A percentile compares a stretch with the other conserved stretches of the same genome.
Evolutionary conservation across 2,797 vertebrate genomes (phyloP).

Genomic region (Menidia menidia): DNA sequence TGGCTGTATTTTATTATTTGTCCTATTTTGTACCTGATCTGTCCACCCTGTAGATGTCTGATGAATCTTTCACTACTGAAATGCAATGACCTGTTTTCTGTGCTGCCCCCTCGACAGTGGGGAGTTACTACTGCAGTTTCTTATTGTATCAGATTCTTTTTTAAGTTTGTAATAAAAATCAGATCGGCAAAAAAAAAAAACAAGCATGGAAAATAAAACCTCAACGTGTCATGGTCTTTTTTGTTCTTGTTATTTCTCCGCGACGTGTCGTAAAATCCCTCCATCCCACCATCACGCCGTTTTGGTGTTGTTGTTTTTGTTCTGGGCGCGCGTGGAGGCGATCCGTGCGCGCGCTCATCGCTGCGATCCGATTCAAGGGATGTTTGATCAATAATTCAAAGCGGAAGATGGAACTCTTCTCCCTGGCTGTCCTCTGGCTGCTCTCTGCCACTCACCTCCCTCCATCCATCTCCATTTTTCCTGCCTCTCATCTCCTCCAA

Average conservation of each 20-base stretch:
- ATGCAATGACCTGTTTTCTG: slow-evolving; percentile 87
- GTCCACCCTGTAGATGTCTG: slow-evolving; percentile 80
- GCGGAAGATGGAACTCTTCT: slow-evolving; percentile 40
- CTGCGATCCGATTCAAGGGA: slow-evolving; percentile 62
- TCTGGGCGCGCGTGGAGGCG: too few relatives aligned
- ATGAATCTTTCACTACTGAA: slow-evolving; percentile 82
- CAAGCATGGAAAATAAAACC: slow-evolving; percentile 74
- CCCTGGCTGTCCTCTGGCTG: too few relatives aligned
- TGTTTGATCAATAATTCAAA: slow-evolving; percentile 75
- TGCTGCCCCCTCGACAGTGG: slow-evolving; percentile 69
- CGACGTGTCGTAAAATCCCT: not conserved
- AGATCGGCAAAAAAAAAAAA: slow-evolving; percentile 67
- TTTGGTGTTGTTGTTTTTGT: too few relatives aligned
- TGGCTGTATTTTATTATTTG: slow-evolving; percentile 78
- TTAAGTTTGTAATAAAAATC: slow-evolving; percentile 98
- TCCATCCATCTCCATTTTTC: slow-evolving; percentile 21
- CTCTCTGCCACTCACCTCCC: not conserved
- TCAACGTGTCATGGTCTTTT: slow-evolving; percentile 34
- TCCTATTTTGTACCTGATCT: slow-evolving; percentile 80
- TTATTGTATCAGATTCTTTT: slow-evolving; percentile 97
- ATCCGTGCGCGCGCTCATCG: slow-evolving; percentile 2
- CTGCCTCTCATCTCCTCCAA: not conserved
- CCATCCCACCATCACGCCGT: too few relatives aligned
- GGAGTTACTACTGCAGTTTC: slow-evolving; percentile 92
- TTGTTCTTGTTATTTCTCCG: slow-evolving; percentile 44